Percentiles rank a stretch among this genome's conserved stretches.
Evolutionary conservation across 2,113 vertebrate genomes (phyloP).

Genomic region (Melospiza melodia): DNA sequence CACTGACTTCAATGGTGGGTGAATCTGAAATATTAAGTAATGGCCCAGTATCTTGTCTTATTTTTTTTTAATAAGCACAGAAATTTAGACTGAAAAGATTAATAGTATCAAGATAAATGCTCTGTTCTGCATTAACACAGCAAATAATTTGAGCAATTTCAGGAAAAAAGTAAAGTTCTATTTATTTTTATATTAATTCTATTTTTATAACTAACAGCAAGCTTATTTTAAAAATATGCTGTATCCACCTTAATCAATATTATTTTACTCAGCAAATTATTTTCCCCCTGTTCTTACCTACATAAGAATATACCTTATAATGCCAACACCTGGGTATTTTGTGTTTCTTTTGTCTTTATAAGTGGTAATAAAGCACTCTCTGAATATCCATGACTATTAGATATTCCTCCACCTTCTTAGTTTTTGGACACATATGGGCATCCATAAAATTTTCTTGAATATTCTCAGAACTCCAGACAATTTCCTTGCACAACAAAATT

Average conservation of each 20-base stretch:
- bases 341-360: not conserved
- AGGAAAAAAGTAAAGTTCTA: not conserved
- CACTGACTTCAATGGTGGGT: not conserved
- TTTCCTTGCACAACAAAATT: not conserved
- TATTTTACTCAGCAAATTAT: not conserved
- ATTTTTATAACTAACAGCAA: not conserved
- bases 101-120: not conserved
- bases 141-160: not conserved
- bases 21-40: not conserved
- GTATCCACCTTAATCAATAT: not conserved
- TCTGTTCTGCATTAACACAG: not conserved
- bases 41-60: not conserved
- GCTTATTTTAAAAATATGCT: not conserved
- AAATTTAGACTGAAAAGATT: not conserved
- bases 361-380: not conserved
- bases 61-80: not conserved
- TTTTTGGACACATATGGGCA: not conserved
- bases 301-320: not conserved
- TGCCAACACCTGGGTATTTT: not conserved
- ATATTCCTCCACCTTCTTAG: not conserved
- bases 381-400: not conserved
- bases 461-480: not conserved
- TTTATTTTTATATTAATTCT: not conserved
- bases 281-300: not conserved
- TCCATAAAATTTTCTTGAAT: not conserved